Percentiles rank a stretch among this genome's conserved stretches.
Conservation (phyloP, 2,797 vertebrate species). For the Scleropages formosus region DNA sequence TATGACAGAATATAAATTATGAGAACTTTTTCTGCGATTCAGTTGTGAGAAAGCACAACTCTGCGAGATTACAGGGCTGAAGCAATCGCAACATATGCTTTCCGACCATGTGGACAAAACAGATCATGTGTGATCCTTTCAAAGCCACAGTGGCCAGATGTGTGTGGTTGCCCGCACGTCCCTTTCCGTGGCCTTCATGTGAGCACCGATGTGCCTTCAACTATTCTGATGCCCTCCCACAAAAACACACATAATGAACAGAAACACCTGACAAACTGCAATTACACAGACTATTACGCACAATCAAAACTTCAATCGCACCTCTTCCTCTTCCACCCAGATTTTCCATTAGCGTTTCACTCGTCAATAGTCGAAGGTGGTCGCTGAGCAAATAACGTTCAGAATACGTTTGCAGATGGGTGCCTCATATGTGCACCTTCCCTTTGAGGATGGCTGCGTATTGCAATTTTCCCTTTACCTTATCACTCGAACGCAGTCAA, state of each 20-base stretch:
- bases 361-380: neutral
- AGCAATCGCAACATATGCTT: conserved; percentile 9
- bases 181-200: neutral
- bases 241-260: neutral
- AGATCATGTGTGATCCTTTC: conserved; percentile 1
- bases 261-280: neutral
- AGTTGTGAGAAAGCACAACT: conserved; percentile 15
- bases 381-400: conserved; percentile 9
- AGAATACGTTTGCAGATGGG: conserved; percentile 15
- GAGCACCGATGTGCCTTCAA: neutral
- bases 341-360: neutral
- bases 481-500: conserved; percentile 24
- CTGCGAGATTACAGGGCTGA: conserved; percentile 1
- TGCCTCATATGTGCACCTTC: conserved; percentile 8
- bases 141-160: neutral
- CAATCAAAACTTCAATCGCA: neutral
- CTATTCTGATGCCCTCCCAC: conserved; percentile 8
- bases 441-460: conserved; percentile 15
- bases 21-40: neutral
- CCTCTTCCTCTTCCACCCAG: neutral
- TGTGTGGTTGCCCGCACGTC: neutral
- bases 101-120: neutral
- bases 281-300: neutral
- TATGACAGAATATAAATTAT: conserved; percentile 34
- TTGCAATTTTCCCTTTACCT: conserved; percentile 27